These are phyloP conservation scores for Arizona elegans DNA, from an alignment of 2,113 vertebrate genomes.

Conservation along the genomic window DNA sequence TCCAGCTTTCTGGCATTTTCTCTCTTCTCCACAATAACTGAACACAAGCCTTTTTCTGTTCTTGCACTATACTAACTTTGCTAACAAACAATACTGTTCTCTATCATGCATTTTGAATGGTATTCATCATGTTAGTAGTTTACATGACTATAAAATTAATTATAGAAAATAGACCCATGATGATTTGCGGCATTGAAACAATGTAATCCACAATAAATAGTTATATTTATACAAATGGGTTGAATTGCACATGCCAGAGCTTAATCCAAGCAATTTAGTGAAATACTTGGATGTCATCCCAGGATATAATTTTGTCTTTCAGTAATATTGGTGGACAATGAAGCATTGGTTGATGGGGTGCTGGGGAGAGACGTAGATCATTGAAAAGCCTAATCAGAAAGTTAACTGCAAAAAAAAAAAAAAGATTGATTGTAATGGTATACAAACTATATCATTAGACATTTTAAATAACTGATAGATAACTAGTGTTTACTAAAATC, in stretches of 20 bases:
- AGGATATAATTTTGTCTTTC: slow-evolving; percentile 22
- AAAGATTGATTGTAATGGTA: not conserved
- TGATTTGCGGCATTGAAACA: slow-evolving; percentile 12
- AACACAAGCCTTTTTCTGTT: not conserved
- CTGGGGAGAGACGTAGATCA: not conserved
- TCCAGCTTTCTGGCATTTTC: not conserved
- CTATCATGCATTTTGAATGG: not conserved
- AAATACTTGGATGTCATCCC: slow-evolving; percentile 33
- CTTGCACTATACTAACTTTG: not conserved
- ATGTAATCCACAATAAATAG: slow-evolving; percentile 13
- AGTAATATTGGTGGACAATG: not conserved
- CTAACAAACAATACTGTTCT: not conserved
- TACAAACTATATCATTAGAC: not conserved
- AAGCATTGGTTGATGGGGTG: not conserved
- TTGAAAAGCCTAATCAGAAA: slow-evolving; percentile 12
- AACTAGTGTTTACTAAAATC: slow-evolving; percentile 2
- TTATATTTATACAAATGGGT: slow-evolving; percentile 6
- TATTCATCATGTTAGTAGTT: slow-evolving; percentile 17
- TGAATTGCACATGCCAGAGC: not conserved
- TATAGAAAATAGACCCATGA: slow-evolving; percentile 15
- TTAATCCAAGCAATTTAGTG: slow-evolving; percentile 12
- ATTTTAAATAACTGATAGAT: not conserved
- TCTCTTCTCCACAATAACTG: not conserved
- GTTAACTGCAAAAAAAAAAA: not conserved
- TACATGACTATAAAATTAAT: slow-evolving; percentile 22